Evolutionary conservation across 2,888 invertebrate species (phyloP).

Genomic region (Gymnoscelis rufifasciata): DNA sequence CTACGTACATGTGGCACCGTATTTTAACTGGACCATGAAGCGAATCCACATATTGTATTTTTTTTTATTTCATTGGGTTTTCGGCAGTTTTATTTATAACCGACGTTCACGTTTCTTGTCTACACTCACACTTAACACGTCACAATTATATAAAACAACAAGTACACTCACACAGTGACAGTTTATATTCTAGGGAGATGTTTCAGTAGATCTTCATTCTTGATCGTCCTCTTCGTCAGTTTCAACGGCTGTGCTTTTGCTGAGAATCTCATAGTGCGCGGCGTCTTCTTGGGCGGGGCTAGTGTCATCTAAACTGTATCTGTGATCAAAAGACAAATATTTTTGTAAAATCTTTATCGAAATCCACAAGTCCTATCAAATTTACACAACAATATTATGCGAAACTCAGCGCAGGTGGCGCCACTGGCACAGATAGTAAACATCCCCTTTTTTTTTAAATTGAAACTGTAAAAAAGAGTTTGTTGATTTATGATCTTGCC

Average conservation of each 20-base stretch:
- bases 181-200: neutral
- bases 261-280: constrained; percentile 80
- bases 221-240: constrained; percentile 9
- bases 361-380: no score
- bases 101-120: neutral
- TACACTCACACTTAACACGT: neutral
- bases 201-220: neutral
- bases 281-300: constrained; percentile 78
- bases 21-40: no score
- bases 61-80: no score
- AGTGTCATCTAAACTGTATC: constrained; percentile 81
- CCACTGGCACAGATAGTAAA: no score
- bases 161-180: constrained; percentile 22
- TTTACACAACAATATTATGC: no score
- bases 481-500: no score
- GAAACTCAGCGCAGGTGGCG: no score
- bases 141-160: constrained; percentile 10
- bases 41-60: no score
- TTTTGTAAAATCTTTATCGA: no score
- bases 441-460: no score
- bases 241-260: constrained; percentile 53
- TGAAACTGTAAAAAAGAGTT: no score
- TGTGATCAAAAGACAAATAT: constrained; percentile 47
- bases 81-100: neutral
- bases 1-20: no score